Base-by-base conservation (phyloP, 2,888 invertebrate genomes). In the Yponomeuta cagnagella region DNA sequence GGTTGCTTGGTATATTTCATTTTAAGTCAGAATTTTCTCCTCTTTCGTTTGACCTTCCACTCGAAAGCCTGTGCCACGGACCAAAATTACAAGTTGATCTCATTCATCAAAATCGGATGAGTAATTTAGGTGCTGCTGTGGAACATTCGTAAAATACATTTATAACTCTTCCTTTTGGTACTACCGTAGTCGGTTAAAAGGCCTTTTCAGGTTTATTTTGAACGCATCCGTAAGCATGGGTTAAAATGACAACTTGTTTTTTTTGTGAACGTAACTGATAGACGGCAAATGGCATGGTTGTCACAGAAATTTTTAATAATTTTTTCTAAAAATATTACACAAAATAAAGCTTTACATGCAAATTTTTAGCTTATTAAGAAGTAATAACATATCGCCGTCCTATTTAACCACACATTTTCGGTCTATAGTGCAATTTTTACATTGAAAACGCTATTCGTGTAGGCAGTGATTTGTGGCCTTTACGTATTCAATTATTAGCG, bases 281-380 rank as follows among this genome's bases (percentile, higher is more conserved):
- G 75, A 88, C 86, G 84, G 86, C 84, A 88, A 43, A 89, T 89
- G 88, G 89, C 88, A 90, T 87, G 88, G 87, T 85, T 89, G 90
- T 90, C 90, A 90, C 84, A 81, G 77, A 81, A 83, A 87, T 86
- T 85, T 86, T 80, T 80, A 82, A 80, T 73, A 77, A 81, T 80
- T 84, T 85, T 80, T 80, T 79, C 12, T 74, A 80, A 82, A 82
- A 86, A 87, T 70, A 86, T 84, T 79, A 74, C 79, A 70, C 79
- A 81, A 80, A 81, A 80, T 80, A 80, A 8, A 74, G 73, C 77
- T 76, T 73, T 74, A 73, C 72, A 73, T 75, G 71, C 52, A 52
- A 74, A 75, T 76, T 77, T 75, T 73, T 73, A 73, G 71, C 73
- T 73, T 77, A 74, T 74, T 76, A 72, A 75, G 65, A 73, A 70